A percentile compares a stretch with the other conserved stretches of the same genome.
phyloP scores from a whole-genome alignment of 2,797 vertebrate genomes.

The Crocidura indochinensis region DNA sequence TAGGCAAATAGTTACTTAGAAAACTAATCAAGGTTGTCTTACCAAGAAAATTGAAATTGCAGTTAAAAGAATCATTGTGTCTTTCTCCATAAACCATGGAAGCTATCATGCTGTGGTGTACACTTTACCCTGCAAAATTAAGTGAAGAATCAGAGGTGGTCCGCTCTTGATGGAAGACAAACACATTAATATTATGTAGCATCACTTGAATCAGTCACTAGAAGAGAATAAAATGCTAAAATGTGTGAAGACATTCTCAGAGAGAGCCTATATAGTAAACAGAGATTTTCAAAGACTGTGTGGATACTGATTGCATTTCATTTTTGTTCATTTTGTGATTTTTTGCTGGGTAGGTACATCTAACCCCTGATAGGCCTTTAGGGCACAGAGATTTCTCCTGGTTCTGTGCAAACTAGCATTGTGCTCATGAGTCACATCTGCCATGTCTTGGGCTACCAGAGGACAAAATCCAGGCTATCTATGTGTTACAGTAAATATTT shows the following conservation, averaged over 20 bases:
- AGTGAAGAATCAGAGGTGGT: not conserved
- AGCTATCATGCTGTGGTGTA: not conserved
- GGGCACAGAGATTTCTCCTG: no score
- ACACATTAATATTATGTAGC: not conserved
- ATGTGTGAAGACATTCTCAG: not conserved
- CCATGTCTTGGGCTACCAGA: no score
- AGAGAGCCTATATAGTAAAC: not conserved
- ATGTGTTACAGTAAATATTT: no score
- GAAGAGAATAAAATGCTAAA: conserved; percentile 10
- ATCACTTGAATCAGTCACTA: conserved; percentile 13
- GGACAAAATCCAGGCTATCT: no score
- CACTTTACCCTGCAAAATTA: not conserved
- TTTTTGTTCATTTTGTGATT: no score
- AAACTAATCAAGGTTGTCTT: not conserved
- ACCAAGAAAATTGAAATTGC: not conserved
- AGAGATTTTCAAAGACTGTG: conserved; percentile 22
- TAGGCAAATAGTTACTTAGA: not conserved
- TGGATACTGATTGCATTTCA: not conserved
- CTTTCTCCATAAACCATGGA: not conserved
- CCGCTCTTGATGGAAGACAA: not conserved
- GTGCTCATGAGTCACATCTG: no score
- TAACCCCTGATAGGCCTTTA: no score
- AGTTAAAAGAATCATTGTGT: not conserved
- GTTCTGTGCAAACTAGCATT: no score
- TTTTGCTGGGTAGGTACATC: no score